These are phyloP conservation scores for Macroglossus sobrinus DNA, from an alignment of 2,113 vertebrate species.

Conservation along the genomic window DNA sequence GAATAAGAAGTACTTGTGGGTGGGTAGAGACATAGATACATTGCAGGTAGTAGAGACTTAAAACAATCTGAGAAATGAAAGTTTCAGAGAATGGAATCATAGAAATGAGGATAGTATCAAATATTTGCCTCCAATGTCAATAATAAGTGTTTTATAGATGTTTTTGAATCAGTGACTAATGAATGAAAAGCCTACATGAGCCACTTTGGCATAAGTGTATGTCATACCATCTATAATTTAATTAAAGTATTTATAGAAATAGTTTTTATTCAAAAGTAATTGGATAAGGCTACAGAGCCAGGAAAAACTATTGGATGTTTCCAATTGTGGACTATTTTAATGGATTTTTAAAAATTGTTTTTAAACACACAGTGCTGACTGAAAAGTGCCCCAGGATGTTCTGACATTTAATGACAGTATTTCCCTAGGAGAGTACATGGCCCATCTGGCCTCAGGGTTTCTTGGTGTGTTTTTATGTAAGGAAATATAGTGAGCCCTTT, in stretches of 20 bases:
- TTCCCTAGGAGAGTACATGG: background rate
- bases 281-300: background rate
- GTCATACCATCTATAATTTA: slow-evolving; percentile 41
- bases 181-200: background rate
- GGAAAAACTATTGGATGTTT: slow-evolving; percentile 34
- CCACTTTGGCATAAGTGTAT: background rate
- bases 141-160: slow-evolving; percentile 13
- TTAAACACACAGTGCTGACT: background rate
- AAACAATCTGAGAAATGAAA: slow-evolving; percentile 1
- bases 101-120: background rate
- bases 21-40: rapidly evolving
- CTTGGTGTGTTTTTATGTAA: background rate
- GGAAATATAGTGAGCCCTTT: background rate
- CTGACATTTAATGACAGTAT: background rate
- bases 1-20: background rate
- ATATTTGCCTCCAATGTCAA: background rate
- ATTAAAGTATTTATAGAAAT: slow-evolving; percentile 43
- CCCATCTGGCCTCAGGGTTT: background rate
- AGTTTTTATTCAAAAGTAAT: slow-evolving; percentile 53
- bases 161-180: slow-evolving; percentile 36
- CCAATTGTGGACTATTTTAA: slow-evolving; percentile 18
- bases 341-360: background rate
- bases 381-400: background rate
- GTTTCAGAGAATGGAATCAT: background rate
- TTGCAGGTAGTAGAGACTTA: background rate